These are phyloP conservation scores for Dipodomys spectabilis DNA, from an alignment of 2,113 vertebrate genomes.

Conservation along the genomic window DNA sequence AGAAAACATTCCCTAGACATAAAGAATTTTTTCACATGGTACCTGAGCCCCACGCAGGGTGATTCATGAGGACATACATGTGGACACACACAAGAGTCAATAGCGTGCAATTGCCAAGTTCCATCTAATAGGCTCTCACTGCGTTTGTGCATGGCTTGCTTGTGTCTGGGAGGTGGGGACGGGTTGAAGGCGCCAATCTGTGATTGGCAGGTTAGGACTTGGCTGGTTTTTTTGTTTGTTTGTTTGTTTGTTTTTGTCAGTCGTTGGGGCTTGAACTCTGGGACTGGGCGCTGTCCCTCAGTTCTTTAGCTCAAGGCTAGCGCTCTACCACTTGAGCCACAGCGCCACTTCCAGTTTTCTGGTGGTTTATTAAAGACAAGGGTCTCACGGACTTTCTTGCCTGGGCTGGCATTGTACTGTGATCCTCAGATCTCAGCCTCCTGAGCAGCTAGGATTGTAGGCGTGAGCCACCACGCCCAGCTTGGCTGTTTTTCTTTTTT, in stretches of 20 bases:
- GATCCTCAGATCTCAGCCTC: no score
- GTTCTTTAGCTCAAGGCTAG: no score
- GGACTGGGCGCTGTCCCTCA: no score
- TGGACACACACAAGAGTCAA: background rate
- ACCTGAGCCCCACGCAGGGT: background rate
- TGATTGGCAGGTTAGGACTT: conserved; percentile 44
- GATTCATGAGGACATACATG: background rate
- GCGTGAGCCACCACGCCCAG: no score
- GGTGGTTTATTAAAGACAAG: no score
- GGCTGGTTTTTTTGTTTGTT: background rate
- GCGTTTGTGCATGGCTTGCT: background rate
- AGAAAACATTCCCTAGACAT: background rate
- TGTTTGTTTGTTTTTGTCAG: no score
- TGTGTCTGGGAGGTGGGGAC: background rate
- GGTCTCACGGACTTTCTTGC: no score
- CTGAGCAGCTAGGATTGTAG: no score
- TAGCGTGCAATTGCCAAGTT: conserved; percentile 15
- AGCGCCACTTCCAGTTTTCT: no score
- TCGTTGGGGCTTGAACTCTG: no score
- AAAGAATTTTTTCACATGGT: background rate
- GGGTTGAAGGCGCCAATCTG: background rate
- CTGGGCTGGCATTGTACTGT: no score
- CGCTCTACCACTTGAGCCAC: no score
- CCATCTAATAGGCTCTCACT: background rate
- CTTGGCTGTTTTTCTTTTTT: background rate